A percentile compares a stretch with the other conserved stretches of the same genome.
Evolutionary conservation across 2,888 invertebrate species (phyloP).

Genomic region (Ormyrus rosae): DNA sequence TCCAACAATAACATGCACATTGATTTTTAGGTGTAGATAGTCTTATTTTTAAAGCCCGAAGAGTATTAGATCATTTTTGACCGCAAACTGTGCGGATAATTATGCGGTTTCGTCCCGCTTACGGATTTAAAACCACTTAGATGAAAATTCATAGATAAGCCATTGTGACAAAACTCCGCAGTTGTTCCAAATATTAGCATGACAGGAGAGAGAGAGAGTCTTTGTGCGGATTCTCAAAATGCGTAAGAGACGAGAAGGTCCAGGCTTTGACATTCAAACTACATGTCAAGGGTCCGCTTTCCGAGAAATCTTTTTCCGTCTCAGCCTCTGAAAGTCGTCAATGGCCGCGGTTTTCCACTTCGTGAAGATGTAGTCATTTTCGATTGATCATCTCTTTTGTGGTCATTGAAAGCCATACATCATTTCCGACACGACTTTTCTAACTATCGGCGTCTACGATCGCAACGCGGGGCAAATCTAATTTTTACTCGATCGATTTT

Average conservation of each 20-base stretch:
- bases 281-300: neutral
- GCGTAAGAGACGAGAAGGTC: slow-evolving; percentile 17
- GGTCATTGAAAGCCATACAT: slow-evolving; percentile 35
- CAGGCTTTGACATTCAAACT: neutral
- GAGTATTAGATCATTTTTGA: neutral
- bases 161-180: neutral
- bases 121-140: neutral
- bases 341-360: slow-evolving; percentile 16
- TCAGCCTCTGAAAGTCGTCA: neutral
- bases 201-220: neutral
- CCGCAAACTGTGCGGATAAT: neutral
- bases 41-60: no score
- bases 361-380: slow-evolving; percentile 13
- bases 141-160: neutral
- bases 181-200: slow-evolving; percentile 28
- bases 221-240: slow-evolving; percentile 36
- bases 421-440: slow-evolving; percentile 31
- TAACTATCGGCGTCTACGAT: slow-evolving; percentile 16
- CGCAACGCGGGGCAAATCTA: neutral
- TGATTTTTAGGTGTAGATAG: no score
- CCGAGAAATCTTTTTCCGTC: slow-evolving; percentile 20
- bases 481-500: slow-evolving; percentile 1
- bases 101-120: no score
- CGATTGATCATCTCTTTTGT: slow-evolving; percentile 44
- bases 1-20: no score